Evolutionary conservation across 2,113 vertebrate species (phyloP).

Genomic region (Platichthys flesus): DNA sequence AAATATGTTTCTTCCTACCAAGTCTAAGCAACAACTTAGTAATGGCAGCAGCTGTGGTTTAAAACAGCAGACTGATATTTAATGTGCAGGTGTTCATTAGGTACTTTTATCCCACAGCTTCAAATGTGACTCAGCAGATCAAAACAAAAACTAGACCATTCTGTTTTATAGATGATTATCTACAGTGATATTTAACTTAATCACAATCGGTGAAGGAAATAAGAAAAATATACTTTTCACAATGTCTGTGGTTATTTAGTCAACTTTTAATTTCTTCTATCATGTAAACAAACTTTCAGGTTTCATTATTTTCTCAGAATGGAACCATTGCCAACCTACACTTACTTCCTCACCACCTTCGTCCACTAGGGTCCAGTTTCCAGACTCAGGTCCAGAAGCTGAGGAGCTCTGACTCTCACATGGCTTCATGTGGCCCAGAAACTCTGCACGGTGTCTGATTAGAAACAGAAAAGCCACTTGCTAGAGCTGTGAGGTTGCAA

Average conservation of each 20-base stretch:
- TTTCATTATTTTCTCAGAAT: background rate
- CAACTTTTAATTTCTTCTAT: background rate
- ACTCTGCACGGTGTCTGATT: constrained; percentile 90
- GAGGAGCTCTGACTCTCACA: constrained; percentile 82
- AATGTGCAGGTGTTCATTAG: constrained; percentile 20
- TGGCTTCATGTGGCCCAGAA: constrained; percentile 93
- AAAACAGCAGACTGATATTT: constrained; percentile 28
- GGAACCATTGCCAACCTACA: background rate
- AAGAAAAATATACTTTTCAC: no score
- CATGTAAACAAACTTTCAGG: background rate
- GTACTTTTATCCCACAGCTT: constrained; percentile 1
- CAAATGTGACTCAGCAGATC: constrained; percentile 40
- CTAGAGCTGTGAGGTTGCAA: constrained; percentile 8
- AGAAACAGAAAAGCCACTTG: constrained; percentile 21
- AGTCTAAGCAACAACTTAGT: constrained; percentile 11
- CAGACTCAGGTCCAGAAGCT: constrained; percentile 87
- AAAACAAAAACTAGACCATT: constrained; percentile 33
- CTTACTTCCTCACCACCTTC: constrained; percentile 97
- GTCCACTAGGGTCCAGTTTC: constrained; percentile 96
- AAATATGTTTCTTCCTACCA: constrained; percentile 11
- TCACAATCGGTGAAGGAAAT: no score
- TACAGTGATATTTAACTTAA: no score
- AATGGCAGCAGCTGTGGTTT: constrained; percentile 1
- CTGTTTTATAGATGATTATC: constrained; percentile 4
- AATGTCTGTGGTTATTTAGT: no score